Evolutionary conservation across 2,888 invertebrate species (phyloP), one percentile per base, ranked within the genome.

Genomic region (Agrypnus murinus): DNA sequence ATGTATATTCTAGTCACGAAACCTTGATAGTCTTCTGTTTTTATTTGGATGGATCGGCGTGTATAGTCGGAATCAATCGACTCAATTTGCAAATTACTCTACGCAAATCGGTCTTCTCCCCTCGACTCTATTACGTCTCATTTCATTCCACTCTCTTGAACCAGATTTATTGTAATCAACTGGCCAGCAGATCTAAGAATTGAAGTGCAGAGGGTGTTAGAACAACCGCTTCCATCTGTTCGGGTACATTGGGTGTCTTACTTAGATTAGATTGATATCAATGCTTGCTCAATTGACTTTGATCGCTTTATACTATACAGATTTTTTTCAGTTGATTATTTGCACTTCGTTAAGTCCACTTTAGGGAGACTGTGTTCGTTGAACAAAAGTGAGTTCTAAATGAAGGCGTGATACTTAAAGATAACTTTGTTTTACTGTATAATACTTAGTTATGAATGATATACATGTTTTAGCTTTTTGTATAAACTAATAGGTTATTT

Each of bases 51-150:
- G 50, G 50, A 59, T 65, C 69, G 65, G 45, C 43, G 67, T 73
- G 40, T 65, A 58, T 48, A 67, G 63, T 58, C 55, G 71, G 69
- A 79, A 81, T 80, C 81, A 79, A 79, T 80, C 77, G 77, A 78
- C 76, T 81, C 80, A 81, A 82, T 82, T 82, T 82, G 80, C 81
- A 82, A 82, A 81, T 82, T 78, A 81, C 79, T 80, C 75, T 76
- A 76, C 71, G 70, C 73, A 67, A 59, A 68, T 63, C 68, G 65
- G 67, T 65, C 71, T 45, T 60, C 69, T 65, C 63, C 64, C 65
- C 66, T 63, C 59, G 73, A 62, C 65, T 74, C 76, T 74, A 79
- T 80, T 81, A 79, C 77, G 78, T 78, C 79, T 77, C 78, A 77
- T 79, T 79, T 78, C 78, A 78, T 79, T 78, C 69, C 78, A 77